These are phyloP conservation scores for Laticauda laticaudata DNA, from an alignment of 2,113 vertebrate species.

Conservation along the genomic window DNA sequence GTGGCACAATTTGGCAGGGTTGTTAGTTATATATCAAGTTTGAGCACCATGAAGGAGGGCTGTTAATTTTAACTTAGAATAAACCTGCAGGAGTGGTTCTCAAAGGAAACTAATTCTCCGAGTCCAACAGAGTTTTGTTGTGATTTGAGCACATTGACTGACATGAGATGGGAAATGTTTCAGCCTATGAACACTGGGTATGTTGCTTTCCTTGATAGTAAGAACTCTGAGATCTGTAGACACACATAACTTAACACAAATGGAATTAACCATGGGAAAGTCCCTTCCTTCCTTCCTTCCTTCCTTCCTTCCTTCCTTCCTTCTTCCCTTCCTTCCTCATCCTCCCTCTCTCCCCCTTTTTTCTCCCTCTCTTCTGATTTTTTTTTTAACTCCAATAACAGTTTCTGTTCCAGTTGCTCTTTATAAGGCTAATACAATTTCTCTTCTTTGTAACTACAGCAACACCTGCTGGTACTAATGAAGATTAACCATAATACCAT, in stretches of 20 bases:
- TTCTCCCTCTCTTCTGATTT: too few relatives aligned
- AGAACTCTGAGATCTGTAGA: neutral
- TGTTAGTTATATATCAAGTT: neutral
- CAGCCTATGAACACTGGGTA: neutral
- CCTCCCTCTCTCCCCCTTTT: too few relatives aligned
- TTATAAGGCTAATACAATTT: neutral
- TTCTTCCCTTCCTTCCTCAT: too few relatives aligned
- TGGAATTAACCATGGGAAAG: neutral
- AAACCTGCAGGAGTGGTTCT: neutral
- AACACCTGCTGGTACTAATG: constrained; percentile 56
- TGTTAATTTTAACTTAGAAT: neutral
- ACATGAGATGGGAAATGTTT: neutral
- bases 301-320: too few relatives aligned
- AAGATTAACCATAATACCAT: neutral
- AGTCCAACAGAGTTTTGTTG: neutral
- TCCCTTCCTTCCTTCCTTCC: neutral
- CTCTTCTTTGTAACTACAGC: constrained; percentile 54
- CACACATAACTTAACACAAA: too few relatives aligned
- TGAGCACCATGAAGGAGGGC: neutral
- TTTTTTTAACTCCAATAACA: neutral
- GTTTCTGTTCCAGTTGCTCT: neutral
- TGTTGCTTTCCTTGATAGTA: too few relatives aligned
- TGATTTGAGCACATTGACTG: neutral
- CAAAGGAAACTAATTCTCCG: neutral
- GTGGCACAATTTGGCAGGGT: neutral